Evolutionary conservation across 2,113 vertebrate genomes (phyloP), one percentile per base, ranked within the genome.

Genomic region (Megaceryle maxima): DNA sequence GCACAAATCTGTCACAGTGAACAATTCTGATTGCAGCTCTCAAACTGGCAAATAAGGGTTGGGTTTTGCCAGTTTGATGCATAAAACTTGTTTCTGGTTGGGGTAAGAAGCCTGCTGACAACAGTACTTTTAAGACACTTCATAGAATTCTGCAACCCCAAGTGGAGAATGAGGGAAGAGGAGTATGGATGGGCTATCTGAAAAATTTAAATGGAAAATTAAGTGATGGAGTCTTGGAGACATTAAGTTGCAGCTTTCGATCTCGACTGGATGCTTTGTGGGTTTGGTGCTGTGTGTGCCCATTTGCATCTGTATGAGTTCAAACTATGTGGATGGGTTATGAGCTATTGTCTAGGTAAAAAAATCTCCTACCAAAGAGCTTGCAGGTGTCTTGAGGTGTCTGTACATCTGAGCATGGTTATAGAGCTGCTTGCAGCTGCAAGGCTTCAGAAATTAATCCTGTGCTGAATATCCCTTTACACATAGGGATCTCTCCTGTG

Each of bases 1-100:
- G 2, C 20, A 1, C 10, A 1, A n/a, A 18, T 10, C 39, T 76
- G 44, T 25, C 1, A 0, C 8, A 28, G 68, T 7, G 35, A 80
- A 28, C 3, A 22, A 26, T 31, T 43, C 62, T 39, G 44, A 77
- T 14, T 17, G 56, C 37, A 64, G 53, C 29, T 51, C 62, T 68
- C n/a, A 5, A 43, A 69, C 16, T 11, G n/a, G 64, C 25, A 88
- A 69, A 46, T 22, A 31, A 67, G 9, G 63, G 11, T 13, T 91
- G 66, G 16, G 11, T 31, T 82, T 37, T 72, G 57, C 8, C 21
- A 7, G 18, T 28, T 66, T 31, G 33, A 35, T 7, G 51, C 13
- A 6, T 3, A 15, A 39, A 72, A 64, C 29, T 22, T 31, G 26
- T 31, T 83, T 72, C 31, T 73, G 69, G 17, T 12, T 21, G 24